Evolutionary conservation across 1,140 invertebrate genomes (phyloP).

Genomic region (Cryptotermes secundus): DNA sequence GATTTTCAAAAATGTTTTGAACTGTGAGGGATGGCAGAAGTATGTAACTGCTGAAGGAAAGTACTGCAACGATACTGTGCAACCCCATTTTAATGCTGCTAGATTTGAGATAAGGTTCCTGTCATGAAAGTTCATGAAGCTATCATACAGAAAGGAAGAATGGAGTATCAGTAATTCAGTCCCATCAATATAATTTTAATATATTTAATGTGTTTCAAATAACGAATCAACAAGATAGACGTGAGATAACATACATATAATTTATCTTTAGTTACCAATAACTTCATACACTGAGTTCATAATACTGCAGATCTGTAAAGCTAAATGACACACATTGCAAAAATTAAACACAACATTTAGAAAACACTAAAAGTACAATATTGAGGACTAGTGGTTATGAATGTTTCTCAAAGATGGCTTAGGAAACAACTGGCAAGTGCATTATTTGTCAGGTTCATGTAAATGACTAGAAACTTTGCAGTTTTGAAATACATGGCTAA

Average conservation of each 20-base stretch:
- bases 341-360: conserved; percentile 2
- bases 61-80: too few species aligned
- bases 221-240: background rate
- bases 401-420: background rate
- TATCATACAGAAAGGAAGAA: too few species aligned
- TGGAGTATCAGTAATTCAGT: background rate
- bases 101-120: too few species aligned
- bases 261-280: background rate
- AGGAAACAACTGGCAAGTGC: conserved; percentile 5
- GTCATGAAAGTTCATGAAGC: too few species aligned
- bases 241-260: conserved; percentile 20
- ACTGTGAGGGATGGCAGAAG: too few species aligned
- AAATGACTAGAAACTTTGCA: background rate
- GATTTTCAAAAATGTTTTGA: too few species aligned
- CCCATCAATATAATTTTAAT: background rate
- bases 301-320: background rate
- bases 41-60: too few species aligned
- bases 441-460: background rate
- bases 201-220: conserved; percentile 11
- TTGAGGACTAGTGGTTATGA: background rate
- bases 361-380: background rate
- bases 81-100: too few species aligned
- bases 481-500: background rate
- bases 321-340: background rate
- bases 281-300: conserved; percentile 10